Evolutionary conservation across 2,113 vertebrate species (phyloP).

Genomic region (Fulica atra): DNA sequence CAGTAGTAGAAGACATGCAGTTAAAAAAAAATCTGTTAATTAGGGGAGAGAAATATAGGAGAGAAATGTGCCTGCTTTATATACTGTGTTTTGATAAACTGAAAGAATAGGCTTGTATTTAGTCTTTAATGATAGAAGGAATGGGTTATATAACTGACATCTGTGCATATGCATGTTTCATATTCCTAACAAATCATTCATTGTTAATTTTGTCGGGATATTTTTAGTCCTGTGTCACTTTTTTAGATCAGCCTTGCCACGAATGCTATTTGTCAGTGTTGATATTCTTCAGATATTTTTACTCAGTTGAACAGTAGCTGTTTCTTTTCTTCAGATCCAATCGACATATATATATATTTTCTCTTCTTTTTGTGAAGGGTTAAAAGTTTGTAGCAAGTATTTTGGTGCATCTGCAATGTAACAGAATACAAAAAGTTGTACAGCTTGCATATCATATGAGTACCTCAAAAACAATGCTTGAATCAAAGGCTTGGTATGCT

Average conservation of each 20-base stretch:
- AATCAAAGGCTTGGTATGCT: background rate
- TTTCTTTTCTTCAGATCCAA: background rate
- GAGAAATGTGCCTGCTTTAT: background rate
- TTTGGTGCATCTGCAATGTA: background rate
- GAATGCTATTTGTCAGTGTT: background rate
- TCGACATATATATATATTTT: background rate
- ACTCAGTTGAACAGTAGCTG: background rate
- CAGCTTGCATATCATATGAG: background rate
- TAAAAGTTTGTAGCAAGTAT: slow-evolving; percentile 17
- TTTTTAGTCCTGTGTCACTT: background rate
- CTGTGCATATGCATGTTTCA: slow-evolving; percentile 21
- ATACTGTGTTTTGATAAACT: background rate
- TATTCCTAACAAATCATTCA: background rate
- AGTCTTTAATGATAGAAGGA: background rate
- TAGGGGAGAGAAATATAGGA: slow-evolving; percentile 1
- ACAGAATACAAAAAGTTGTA: slow-evolving; percentile 39
- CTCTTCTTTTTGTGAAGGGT: background rate
- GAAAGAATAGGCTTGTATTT: slow-evolving; percentile 12
- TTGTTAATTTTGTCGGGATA: slow-evolving; percentile 19
- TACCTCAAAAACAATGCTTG: background rate
- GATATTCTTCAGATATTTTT: background rate
- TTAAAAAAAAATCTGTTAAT: background rate
- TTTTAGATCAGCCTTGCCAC: background rate
- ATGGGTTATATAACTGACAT: slow-evolving; percentile 40
- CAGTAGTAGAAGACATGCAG: background rate